phyloP scores from a whole-genome alignment of 37 sponge, comb jelly and placozoan genomes.

The Ephydatia muelleri region DNA sequence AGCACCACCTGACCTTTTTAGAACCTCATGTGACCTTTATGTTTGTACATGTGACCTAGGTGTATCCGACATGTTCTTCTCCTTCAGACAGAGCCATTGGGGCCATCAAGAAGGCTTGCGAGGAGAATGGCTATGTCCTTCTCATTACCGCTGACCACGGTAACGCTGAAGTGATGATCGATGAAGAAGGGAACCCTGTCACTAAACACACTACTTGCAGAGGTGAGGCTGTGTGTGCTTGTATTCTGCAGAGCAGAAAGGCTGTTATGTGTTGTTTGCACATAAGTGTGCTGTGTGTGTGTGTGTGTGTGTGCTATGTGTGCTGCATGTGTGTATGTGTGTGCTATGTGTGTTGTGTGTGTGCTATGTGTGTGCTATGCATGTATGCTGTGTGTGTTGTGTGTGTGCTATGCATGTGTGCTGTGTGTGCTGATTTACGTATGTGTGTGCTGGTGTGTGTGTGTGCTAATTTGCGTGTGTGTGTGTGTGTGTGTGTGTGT shows the following conservation, averaged over 20 bases:
- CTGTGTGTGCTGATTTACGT: too few species aligned
- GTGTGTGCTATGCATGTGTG: too few species aligned
- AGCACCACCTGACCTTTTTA: not conserved
- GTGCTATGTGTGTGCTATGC: too few species aligned
- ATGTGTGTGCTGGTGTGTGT: not conserved
- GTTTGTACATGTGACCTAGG: not conserved
- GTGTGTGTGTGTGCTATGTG: too few species aligned
- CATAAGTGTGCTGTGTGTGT: too few species aligned
- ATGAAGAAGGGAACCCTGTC: conserved; percentile 86
- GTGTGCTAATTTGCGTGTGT: not conserved
- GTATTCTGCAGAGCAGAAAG: not conserved
- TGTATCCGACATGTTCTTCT: not conserved
- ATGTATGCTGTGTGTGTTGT: too few species aligned
- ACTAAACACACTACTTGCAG: conserved; percentile 95
- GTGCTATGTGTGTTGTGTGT: too few species aligned
- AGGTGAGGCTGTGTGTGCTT: too few species aligned
- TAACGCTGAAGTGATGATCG: conserved; percentile 96
- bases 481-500: not conserved
- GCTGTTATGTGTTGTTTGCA: not conserved
- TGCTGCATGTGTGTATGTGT: too few species aligned
- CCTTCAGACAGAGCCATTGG: conserved; percentile 87
- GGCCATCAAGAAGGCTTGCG: conserved; percentile 75
- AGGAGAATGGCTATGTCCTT: conserved; percentile 78
- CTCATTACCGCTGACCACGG: conserved; percentile 96
- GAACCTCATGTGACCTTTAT: not conserved